Conservation (phyloP, 2,113 vertebrate genomes). For the Gallinago media region DNA sequence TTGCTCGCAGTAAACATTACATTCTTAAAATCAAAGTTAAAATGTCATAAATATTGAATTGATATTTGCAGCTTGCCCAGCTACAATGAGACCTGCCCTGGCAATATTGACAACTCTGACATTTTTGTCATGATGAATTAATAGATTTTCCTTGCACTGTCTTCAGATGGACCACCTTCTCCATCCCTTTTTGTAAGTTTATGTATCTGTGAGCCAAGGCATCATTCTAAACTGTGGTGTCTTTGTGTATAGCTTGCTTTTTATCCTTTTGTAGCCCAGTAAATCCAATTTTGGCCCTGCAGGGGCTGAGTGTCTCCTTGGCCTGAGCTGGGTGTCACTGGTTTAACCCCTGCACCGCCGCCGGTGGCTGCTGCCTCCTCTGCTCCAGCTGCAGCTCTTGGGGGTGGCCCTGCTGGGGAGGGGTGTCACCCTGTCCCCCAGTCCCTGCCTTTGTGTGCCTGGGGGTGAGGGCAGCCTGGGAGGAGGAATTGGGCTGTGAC, state of each 20-base stretch:
- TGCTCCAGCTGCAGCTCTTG: not conserved
- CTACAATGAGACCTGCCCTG: not conserved
- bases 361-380: not conserved
- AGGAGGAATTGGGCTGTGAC: not conserved
- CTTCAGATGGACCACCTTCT: not conserved
- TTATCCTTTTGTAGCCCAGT: not conserved
- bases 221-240: not conserved
- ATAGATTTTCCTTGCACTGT: not conserved
- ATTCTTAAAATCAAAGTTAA: not conserved
- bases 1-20: not conserved
- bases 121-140: not conserved
- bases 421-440: fast-evolving
- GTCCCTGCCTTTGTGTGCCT: not conserved
- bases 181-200: not conserved
- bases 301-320: fast-evolving
- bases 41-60: not conserved
- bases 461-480: not conserved
- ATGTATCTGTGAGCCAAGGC: not conserved
- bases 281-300: not conserved
- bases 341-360: not conserved
- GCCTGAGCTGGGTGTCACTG: fast-evolving
- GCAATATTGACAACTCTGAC: not conserved
- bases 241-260: not conserved
- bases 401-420: fast-evolving
- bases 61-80: not conserved